Evolutionary conservation across 1,140 invertebrate species (phyloP), one percentile per base, ranked within the genome.

Genomic region (Drosophila aff.): DNA sequence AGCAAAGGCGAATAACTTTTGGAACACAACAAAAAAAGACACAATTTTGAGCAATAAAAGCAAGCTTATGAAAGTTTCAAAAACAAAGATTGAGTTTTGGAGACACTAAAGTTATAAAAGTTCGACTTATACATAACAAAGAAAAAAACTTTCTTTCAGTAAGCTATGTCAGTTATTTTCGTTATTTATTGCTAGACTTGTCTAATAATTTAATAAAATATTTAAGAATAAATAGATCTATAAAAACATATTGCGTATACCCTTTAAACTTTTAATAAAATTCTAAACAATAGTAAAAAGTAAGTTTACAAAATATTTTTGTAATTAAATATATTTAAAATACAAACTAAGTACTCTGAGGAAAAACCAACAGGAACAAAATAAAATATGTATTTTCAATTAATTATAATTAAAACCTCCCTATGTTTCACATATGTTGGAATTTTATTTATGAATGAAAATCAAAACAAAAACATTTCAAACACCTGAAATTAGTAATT

Each of bases 401-500:
- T 33, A 52, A 21, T 21, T 18, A 33, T 11, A 16, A 47, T 36
- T 36, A 36, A 53, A 1, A 23, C 8, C 13, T 23, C 7, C 13
- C 6, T 38, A 8, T 38, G 8, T 38, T 36, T 16, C 4, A 23
- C 28, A 38, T 38, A 16, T 55, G 13, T 23, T 1, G 18, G 4
- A 33, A 38, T 16, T 55, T 55, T 9, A 21, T 23, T 23, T 38
- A 55, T 23, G 18, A 55, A 55, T 55, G 4, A 40, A 55, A 40
- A 55, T 23, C 15, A 21, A 38, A 55, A 40, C 2, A 11, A 23
- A 23, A 43, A 13, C 23, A 49, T 26, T 49, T 10, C 46, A 18
- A 59, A 23, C 40, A 33, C 58, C 36, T 58, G 36, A 26, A 38
- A n/a, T 40, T 15, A 21, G 33, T 46, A 36, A 63, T 26, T 18